phyloP scores from a whole-genome alignment of 2,888 invertebrate genomes.

The Melanostoma scalare region DNA sequence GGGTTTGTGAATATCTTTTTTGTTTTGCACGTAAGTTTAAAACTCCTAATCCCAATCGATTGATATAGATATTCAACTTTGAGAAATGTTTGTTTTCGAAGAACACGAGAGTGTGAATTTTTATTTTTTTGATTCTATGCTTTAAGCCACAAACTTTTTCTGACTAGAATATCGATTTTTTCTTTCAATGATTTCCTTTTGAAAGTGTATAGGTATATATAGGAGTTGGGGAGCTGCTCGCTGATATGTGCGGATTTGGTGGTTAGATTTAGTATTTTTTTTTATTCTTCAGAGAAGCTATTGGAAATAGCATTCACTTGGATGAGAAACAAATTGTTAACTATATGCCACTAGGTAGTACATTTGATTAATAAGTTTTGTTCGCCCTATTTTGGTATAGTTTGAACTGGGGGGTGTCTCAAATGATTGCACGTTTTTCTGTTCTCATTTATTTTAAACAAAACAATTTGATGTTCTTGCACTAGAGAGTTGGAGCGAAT shows the following conservation, averaged over 20 bases:
- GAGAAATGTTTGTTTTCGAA: slow-evolving; percentile 38
- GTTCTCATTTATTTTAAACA: slow-evolving; percentile 35
- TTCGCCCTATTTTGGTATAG: slow-evolving; percentile 76
- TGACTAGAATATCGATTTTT: slow-evolving; percentile 76
- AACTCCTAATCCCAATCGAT: slow-evolving; percentile 21
- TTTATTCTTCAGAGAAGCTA: slow-evolving; percentile 52
- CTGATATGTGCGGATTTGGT: slow-evolving; percentile 42
- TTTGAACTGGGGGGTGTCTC: slow-evolving; percentile 41
- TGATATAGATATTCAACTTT: slow-evolving; percentile 49
- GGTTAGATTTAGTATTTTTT: slow-evolving; percentile 32
- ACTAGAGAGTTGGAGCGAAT: slow-evolving; percentile 20
- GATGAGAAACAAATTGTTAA: slow-evolving; percentile 75
- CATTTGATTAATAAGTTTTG: slow-evolving; percentile 77
- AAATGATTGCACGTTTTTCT: slow-evolving; percentile 51
- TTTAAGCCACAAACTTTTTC: slow-evolving; percentile 65
- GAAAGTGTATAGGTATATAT: background rate
- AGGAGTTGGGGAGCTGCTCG: slow-evolving; percentile 28
- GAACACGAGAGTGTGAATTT: too few species aligned
- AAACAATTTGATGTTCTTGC: slow-evolving; percentile 21
- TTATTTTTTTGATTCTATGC: background rate
- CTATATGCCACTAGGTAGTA: slow-evolving; percentile 80
- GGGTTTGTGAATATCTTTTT: slow-evolving; percentile 56
- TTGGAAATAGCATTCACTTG: slow-evolving; percentile 60
- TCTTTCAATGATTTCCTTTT: too few species aligned
- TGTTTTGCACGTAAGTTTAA: slow-evolving; percentile 1